phyloP scores from a whole-genome alignment of 2,888 invertebrate species.

The Nymphalis polychloros region DNA sequence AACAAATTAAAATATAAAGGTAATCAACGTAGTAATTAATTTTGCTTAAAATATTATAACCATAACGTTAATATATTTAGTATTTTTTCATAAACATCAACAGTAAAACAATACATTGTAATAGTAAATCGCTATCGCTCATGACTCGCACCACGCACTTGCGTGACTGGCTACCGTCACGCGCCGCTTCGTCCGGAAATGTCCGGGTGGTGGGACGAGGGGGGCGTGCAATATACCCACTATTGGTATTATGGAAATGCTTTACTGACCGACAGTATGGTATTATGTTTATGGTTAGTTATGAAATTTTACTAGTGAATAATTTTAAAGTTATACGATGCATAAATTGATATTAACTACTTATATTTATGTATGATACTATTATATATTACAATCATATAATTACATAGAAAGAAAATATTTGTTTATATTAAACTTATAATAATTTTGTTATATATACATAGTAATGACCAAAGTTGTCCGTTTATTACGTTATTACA shows the following conservation, averaged over 20 bases:
- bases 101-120: background rate
- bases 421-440: too few species aligned
- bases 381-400: too few species aligned
- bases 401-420: too few species aligned
- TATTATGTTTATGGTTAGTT: conserved; percentile 28
- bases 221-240: conserved; percentile 39
- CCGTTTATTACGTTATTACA: too few species aligned
- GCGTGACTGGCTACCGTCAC: conserved; percentile 59
- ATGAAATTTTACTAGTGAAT: conserved; percentile 23
- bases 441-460: too few species aligned
- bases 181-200: conserved; percentile 61
- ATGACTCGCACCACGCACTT: conserved; percentile 40
- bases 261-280: conserved; percentile 41
- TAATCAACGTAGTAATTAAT: too few species aligned
- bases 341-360: background rate
- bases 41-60: background rate
- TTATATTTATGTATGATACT: too few species aligned
- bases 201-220: conserved; percentile 43
- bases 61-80: background rate
- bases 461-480: too few species aligned
- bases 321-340: conserved; percentile 7
- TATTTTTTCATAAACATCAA: background rate
- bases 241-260: conserved; percentile 44
- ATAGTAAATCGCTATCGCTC: conserved; percentile 27
- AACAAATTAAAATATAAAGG: too few species aligned